Base-by-base conservation (phyloP, 2,888 invertebrate species). In the Spodoptera picta region DNA sequence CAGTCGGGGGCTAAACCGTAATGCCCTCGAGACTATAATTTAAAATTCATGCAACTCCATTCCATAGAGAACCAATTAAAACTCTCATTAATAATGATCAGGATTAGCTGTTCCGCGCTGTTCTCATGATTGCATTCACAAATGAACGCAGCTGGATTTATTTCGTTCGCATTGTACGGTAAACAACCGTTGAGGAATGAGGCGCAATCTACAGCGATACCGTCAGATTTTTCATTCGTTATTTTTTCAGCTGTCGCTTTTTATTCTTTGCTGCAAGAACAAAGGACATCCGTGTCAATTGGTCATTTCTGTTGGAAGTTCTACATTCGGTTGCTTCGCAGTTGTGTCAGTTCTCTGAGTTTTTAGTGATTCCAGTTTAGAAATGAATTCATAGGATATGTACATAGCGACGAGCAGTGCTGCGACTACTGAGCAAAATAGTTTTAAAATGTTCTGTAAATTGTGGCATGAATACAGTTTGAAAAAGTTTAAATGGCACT, bases 81-180 rank as follows among this genome's bases (percentile, higher is more conserved):
- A 76, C 75, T 72, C 80, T 83, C 85, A 84, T 86, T 82, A 86
- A 85, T 86, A 81, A 85, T 84, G 69, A 79, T 75, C 73, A 68
- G 71, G 69, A 73, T 77, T 77, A 75, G 74, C 60, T 61, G 57
- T 60, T 58, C 58, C 23, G 48, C 47, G 59, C 56, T 60, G 48
- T 70, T 48, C 60, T 70, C 71, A 66, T 71, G 73, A 76, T 79
- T 81, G 73, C 73, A 69, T 70, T 68, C 61, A 66, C 66, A 68
- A 77, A 75, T 73, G 73, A 64, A 70, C 60, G 63, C 72, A 73
- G 66, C 69, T 73, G 71, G 60, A 75, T 75, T 79, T 75, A 79
- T 82, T 75, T 66, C 61, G 42, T 57, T 69, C 60, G 64, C 53
- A 64, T 75, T 75, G 65, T 69, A 47, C 47, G 46, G 48, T 52